Percentiles rank a stretch among this genome's conserved stretches.
Conservation (phyloP, 2,113 vertebrate species). For the Diphyllodes magnificus region DNA sequence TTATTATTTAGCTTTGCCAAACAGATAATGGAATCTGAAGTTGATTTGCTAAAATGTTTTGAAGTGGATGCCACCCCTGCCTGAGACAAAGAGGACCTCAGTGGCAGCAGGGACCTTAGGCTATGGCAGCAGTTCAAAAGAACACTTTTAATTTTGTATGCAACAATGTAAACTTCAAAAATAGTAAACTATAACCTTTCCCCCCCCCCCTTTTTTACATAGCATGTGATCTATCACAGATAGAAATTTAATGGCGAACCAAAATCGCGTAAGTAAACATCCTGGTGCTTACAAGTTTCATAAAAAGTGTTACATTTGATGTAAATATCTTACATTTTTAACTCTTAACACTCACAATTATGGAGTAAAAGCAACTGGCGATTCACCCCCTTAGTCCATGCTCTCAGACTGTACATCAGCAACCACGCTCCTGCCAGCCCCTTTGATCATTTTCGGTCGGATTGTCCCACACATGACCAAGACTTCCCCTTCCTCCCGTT, state of each 20-base stretch:
- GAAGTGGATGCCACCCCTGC: slow-evolving; percentile 63
- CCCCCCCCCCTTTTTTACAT: slow-evolving; percentile 48
- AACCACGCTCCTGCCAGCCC: slow-evolving; percentile 17
- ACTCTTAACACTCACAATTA: slow-evolving; percentile 62
- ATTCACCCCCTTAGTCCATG: slow-evolving; percentile 39
- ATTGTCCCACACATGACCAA: slow-evolving; percentile 18
- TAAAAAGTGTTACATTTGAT: slow-evolving; percentile 73
- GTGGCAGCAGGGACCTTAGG: slow-evolving; percentile 66
- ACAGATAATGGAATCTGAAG: slow-evolving; percentile 76
- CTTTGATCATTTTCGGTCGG: slow-evolving; percentile 13
- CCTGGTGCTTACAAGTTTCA: slow-evolving; percentile 74
- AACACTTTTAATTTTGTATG: slow-evolving; percentile 73
- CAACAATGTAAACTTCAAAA: slow-evolving; percentile 84
- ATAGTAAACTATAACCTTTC: slow-evolving; percentile 78
- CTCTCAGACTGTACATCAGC: neutral
- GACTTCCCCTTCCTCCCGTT: neutral
- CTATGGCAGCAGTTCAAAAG: slow-evolving; percentile 75
- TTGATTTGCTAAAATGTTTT: slow-evolving; percentile 75
- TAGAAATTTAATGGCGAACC: slow-evolving; percentile 79
- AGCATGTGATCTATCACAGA: slow-evolving; percentile 78
- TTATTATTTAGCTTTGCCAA: slow-evolving; percentile 77
- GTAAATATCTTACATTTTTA: slow-evolving; percentile 63
- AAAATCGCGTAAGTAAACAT: slow-evolving; percentile 72
- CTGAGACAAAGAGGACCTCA: slow-evolving; percentile 63
- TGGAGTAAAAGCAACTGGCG: slow-evolving; percentile 67